Percentiles rank a stretch among this genome's conserved stretches.
These are phyloP conservation scores for Tryphoninae sp. DNA, from an alignment of 2,888 invertebrate genomes.

Conservation along the genomic window DNA sequence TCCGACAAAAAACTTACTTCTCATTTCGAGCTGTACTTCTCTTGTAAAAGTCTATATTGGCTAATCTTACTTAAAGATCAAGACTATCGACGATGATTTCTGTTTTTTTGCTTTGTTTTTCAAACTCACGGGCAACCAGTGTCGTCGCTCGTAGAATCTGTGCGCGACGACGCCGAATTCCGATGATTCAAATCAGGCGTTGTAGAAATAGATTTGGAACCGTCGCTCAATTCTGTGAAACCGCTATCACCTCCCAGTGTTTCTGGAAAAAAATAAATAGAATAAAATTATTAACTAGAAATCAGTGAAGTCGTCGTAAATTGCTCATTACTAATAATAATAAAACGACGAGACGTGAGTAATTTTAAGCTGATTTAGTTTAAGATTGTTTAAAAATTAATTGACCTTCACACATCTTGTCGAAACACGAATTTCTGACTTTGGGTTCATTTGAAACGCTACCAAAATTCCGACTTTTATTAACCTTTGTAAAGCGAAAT, in stretches of 20 bases:
- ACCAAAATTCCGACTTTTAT: too few species aligned
- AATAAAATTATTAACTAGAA: neutral
- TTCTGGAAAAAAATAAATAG: slow-evolving; percentile 68
- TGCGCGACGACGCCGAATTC: slow-evolving; percentile 72
- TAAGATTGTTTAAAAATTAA: too few species aligned
- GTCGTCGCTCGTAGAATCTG: slow-evolving; percentile 78
- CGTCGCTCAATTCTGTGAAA: slow-evolving; percentile 77
- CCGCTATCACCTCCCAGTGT: slow-evolving; percentile 77
- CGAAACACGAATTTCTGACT: too few species aligned
- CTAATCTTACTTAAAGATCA: slow-evolving; percentile 56
- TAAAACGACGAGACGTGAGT: too few species aligned
- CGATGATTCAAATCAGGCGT: slow-evolving; percentile 74
- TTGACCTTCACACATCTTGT: too few species aligned
- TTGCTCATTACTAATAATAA: too few species aligned
- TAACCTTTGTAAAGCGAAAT: too few species aligned
- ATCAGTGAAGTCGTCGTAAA: neutral
- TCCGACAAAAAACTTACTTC: slow-evolving; percentile 50
- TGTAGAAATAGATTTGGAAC: slow-evolving; percentile 75
- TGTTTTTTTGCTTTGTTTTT: slow-evolving; percentile 14
- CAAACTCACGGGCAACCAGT: slow-evolving; percentile 78
- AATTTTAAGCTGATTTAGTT: too few species aligned
- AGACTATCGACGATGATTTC: slow-evolving; percentile 43
- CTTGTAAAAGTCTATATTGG: slow-evolving; percentile 52
- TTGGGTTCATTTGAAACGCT: too few species aligned
- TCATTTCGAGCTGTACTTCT: slow-evolving; percentile 36